phyloP scores from a whole-genome alignment of 2,113 vertebrate genomes.

The Loxodonta africana region DNA sequence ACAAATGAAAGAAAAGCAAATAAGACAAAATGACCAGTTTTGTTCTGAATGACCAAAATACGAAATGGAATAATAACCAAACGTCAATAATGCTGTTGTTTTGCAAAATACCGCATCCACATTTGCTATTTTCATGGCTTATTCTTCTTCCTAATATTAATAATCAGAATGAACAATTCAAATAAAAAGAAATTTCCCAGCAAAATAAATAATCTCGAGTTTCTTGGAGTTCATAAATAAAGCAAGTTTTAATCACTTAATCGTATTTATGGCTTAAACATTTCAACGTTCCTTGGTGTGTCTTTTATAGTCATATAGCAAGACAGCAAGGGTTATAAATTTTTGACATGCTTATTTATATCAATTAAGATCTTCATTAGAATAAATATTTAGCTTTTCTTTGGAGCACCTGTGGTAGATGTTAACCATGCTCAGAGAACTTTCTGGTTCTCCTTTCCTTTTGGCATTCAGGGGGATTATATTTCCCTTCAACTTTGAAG shows the following conservation, averaged over 20 bases:
- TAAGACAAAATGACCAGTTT: not conserved
- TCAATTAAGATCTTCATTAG: not conserved
- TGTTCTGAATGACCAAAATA: not conserved
- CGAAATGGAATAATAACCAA: not conserved
- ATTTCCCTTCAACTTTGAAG: not conserved
- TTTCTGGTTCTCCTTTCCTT: not conserved
- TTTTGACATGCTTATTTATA: not conserved
- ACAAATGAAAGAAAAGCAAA: slow-evolving; percentile 52
- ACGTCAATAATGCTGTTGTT: not conserved
- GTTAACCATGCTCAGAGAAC: not conserved
- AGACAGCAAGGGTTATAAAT: not conserved
- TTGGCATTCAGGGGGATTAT: not conserved
- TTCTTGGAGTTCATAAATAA: not conserved
- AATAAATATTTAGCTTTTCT: not conserved
- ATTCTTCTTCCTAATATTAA: not conserved
- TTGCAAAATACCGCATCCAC: not conserved
- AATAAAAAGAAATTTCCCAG: not conserved
- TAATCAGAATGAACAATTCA: not conserved
- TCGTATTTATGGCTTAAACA: not conserved
- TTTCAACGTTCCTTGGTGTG: not conserved
- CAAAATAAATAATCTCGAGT: not conserved
- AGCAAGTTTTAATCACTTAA: not conserved
- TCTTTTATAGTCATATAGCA: not conserved
- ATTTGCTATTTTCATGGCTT: not conserved
- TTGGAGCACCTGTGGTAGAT: not conserved